Conservation (phyloP, 2,888 invertebrate genomes). For the Drosophila rellima region DNA sequence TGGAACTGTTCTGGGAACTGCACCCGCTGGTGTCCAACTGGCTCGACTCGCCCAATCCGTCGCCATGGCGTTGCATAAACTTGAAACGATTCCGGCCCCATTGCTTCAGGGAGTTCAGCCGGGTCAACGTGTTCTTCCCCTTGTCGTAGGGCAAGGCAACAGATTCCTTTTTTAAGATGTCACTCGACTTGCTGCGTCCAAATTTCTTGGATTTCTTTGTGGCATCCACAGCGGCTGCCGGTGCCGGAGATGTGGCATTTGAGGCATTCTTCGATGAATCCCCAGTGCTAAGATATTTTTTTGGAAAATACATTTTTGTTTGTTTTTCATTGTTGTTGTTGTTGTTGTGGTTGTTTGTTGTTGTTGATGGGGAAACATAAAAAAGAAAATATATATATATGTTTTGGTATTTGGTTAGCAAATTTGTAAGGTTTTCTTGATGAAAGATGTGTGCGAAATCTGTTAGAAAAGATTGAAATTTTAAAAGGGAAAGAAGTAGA, state of each 20-base stretch:
- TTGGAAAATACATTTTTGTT: constrained; percentile 31
- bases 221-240: constrained; percentile 43
- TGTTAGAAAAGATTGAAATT: constrained; percentile 17
- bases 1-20: constrained; percentile 69
- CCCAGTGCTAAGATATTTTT: constrained; percentile 61
- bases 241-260: constrained; percentile 61
- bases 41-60: constrained; percentile 72
- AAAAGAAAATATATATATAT: constrained; percentile 71
- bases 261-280: constrained; percentile 62
- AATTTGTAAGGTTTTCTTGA: constrained; percentile 52
- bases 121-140: constrained; percentile 86
- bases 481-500: constrained; percentile 18
- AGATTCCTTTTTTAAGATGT: constrained; percentile 89
- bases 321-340: constrained; percentile 33
- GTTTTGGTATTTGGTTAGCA: constrained; percentile 74
- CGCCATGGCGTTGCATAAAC: constrained; percentile 89
- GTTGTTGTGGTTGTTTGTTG: constrained; percentile 33
- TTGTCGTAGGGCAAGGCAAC: constrained; percentile 85
- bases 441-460: constrained; percentile 42
- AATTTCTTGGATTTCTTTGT: constrained; percentile 84
- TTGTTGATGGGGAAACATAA: constrained; percentile 55
- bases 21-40: constrained; percentile 84
- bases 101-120: constrained; percentile 92
- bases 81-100: constrained; percentile 93
- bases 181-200: constrained; percentile 91